Percentiles rank a stretch among this genome's conserved stretches.
These are phyloP conservation scores for Heliangelus exortis DNA, from an alignment of 2,797 vertebrate genomes.

Conservation along the genomic window DNA sequence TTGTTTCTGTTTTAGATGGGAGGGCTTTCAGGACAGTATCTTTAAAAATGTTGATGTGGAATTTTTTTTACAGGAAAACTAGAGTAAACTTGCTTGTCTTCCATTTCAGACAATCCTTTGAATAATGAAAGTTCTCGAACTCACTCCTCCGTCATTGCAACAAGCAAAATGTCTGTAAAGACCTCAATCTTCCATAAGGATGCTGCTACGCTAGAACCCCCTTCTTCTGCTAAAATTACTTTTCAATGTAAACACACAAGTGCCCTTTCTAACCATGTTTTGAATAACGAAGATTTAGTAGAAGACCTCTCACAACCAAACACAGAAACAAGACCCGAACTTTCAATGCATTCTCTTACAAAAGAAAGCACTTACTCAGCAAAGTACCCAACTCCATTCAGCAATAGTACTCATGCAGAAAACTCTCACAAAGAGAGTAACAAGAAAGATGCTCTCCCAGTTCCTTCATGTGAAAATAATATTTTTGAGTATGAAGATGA, in stretches of 20 bases:
- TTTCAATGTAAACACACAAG: slow-evolving; percentile 92
- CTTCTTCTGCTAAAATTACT: slow-evolving; percentile 90
- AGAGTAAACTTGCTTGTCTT: slow-evolving; percentile 59
- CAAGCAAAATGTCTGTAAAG: slow-evolving; percentile 90
- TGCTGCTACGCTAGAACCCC: slow-evolving; percentile 87
- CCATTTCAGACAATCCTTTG: slow-evolving; percentile 89
- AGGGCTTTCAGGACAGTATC: background rate
- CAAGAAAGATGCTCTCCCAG: slow-evolving; percentile 82
- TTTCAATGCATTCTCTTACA: slow-evolving; percentile 86
- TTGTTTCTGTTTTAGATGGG: background rate
- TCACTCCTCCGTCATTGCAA: slow-evolving; percentile 89
- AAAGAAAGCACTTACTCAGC: slow-evolving; percentile 91
- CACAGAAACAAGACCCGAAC: slow-evolving; percentile 85
- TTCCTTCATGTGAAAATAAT: slow-evolving; percentile 86
- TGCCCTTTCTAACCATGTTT: slow-evolving; percentile 85
- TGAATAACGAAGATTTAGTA: slow-evolving; percentile 87
- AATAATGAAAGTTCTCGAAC: slow-evolving; percentile 92
- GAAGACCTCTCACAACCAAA: slow-evolving; percentile 89
- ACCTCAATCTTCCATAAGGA: slow-evolving; percentile 90
- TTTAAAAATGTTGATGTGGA: background rate
- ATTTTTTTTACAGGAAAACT: background rate
- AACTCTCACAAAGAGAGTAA: slow-evolving; percentile 82
- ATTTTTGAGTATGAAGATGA: slow-evolving; percentile 86
- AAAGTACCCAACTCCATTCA: slow-evolving; percentile 89
- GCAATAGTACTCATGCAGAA: slow-evolving; percentile 82